Evolutionary conservation across 2,888 invertebrate species (phyloP), one percentile per base, ranked within the genome.

Genomic region (Melikaiella ostensackeni): DNA sequence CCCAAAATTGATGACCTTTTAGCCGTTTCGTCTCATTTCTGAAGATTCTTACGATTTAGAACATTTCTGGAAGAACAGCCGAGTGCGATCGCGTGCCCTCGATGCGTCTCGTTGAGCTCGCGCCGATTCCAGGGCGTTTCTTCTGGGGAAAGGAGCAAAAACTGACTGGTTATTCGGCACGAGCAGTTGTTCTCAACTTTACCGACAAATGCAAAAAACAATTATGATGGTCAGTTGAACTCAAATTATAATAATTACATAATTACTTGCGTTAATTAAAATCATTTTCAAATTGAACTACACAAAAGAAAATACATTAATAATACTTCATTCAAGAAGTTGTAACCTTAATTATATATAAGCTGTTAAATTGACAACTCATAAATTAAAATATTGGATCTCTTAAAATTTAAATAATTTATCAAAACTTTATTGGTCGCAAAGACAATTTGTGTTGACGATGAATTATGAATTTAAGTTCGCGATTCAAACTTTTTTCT

Each of bases 101-200:
- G 83, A 78, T 79, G 81, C 83, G 79, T 80, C 79, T 83, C 81
- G 78, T 83, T 81, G 80, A 79, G 80, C 78, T 81, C 75, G 77
- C 80, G 19, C 24, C 66, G 46, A 46, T 70, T 70, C 24, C 46
- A 46, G 27, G 66, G 66, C 66, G 66, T 66, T 66, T 66, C 66
- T 66, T 66, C 27, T 66, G 46, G 46, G 6, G 11, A 79, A 82
- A 77, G 76, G 76, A 79, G 79, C 79, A 75, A 75, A 81, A 82
- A 79, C 79, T 66, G 77, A 81, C 79, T 80, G 79, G 81, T 79
- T 81, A 81, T 82, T 79, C 79, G 80, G 78, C 78, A 73, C 80
- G 77, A 81, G 75, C 76, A 63, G 75, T 46, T 75, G 16, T 27
- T 42, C 38, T 66, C 38, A 27, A 66, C 64, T 16, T 64, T 66